Conservation (phyloP, 2,888 invertebrate species). For the Sminthurinus aureus region DNA sequence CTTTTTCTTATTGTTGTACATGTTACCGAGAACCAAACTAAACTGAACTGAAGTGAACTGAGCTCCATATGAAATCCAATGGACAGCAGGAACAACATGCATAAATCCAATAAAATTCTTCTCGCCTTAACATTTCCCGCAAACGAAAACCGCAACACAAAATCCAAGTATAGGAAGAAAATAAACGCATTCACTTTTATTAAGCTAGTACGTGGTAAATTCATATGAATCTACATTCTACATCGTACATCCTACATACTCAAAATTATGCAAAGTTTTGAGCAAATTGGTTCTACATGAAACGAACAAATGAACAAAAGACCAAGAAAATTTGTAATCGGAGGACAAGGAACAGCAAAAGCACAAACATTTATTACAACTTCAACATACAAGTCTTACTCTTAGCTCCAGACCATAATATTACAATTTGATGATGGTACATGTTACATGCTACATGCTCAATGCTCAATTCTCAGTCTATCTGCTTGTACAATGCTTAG, state of each 20-base stretch:
- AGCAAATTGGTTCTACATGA: neutral
- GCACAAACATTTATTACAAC: neutral
- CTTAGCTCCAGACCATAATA: too few species aligned
- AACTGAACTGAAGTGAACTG: too few species aligned
- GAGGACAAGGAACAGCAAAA: neutral
- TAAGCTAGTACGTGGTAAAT: neutral
- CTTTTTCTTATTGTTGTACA: neutral
- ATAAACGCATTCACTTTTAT: neutral
- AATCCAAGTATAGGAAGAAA: neutral
- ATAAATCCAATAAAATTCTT: conserved; percentile 10
- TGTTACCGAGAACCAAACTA: neutral
- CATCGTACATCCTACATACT: neutral
- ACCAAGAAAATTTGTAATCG: neutral
- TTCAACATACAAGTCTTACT: too few species aligned
- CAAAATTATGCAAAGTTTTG: too few species aligned
- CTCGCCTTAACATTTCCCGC: conserved; percentile 3
- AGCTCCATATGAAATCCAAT: neutral
- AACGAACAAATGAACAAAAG: too few species aligned
- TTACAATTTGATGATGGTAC: too few species aligned
- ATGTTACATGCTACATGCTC: neutral
- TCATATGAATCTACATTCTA: too few species aligned
- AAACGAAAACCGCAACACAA: neutral
- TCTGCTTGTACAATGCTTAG: too few species aligned
- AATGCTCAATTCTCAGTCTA: neutral
- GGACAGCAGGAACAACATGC: neutral